Base-by-base conservation (phyloP, 2,113 vertebrate species). In the Salvator merianae region DNA sequence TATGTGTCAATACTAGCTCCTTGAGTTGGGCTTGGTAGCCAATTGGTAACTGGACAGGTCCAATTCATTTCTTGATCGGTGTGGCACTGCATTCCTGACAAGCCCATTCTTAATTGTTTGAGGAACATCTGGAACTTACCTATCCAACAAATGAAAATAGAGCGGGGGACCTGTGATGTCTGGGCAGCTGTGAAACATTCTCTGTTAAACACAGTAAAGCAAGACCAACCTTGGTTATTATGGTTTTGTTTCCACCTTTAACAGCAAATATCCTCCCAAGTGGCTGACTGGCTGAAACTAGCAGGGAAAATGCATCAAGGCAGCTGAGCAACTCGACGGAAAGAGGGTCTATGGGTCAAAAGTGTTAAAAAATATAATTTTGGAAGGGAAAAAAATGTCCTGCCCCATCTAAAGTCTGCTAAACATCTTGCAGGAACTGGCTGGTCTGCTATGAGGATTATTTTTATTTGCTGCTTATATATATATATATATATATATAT, bases 221-320 rank as follows among this genome's bases (percentile, higher is more conserved):
- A 18, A 14, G n/a, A 9, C 69, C 7, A 75, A 22, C 9, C 38
- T 18, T 62, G 43, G 3, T 2, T 75, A 59, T 40, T 34, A 3
- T 59, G 14, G 1, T 50, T 74, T 43, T 40, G 20, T 24, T 32
- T 69, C 13, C 14, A 1, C 9, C 26, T 26, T 26, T 4, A 16
- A 3, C 75, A 86, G 85, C 16, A 59, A 75, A 86, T 86, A 13
- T 22, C 30, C 32, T 12, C 69, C 4, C 93, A 90, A 7, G 94
- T 97, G 72, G 79, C 77, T 24, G 32, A 53, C 6, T 97, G 96
- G 96, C 89, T 97, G 85, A 90, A 92, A 89, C 79, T n/a, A 18
- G 95, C 95, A 0, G 88, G 79, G 30, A 43, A 36, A 84, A 85
- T 88, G 81, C 26, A 28, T 3, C 40, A n/a, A 65, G 66, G 32